These are phyloP conservation scores for Horisme vitalbata DNA, from an alignment of 2,888 invertebrate genomes.

Conservation along the genomic window DNA sequence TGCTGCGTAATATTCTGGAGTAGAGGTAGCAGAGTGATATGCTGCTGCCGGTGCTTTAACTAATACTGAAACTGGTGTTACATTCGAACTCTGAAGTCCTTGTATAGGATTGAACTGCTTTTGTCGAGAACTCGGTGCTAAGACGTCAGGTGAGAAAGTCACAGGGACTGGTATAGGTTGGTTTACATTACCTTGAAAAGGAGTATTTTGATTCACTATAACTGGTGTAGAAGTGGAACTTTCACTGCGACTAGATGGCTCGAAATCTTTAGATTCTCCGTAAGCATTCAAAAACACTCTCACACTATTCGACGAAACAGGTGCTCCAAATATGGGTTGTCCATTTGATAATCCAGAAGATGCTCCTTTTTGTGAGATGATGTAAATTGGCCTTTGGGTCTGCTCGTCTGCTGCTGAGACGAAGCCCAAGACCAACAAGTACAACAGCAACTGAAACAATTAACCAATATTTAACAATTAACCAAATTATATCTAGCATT, in stretches of 20 bases:
- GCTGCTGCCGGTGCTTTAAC: constrained; percentile 14
- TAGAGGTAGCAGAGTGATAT: constrained; percentile 15
- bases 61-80: constrained; percentile 13
- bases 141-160: background rate
- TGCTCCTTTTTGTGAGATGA: constrained; percentile 10
- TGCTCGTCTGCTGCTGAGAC: constrained; percentile 22
- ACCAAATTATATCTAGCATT: background rate
- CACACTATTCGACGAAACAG: constrained; percentile 14
- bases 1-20: constrained; percentile 15
- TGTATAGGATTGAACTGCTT: background rate
- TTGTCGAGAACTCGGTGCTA: constrained; percentile 6
- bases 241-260: constrained; percentile 2
- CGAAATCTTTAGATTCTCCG: constrained; percentile 1
- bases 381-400: constrained; percentile 9
- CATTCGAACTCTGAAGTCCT: background rate
- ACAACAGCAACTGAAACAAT: constrained; percentile 58
- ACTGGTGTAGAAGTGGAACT: constrained; percentile 7
- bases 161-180: constrained; percentile 31
- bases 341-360: background rate
- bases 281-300: constrained; percentile 23
- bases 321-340: constrained; percentile 7
- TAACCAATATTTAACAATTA: too few species aligned
- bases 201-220: constrained; percentile 4
- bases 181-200: constrained; percentile 6
- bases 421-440: constrained; percentile 55